Percentiles rank a stretch among this genome's conserved stretches.
phyloP scores from a whole-genome alignment of 2,113 vertebrate genomes.

The Saccopteryx leptura region DNA sequence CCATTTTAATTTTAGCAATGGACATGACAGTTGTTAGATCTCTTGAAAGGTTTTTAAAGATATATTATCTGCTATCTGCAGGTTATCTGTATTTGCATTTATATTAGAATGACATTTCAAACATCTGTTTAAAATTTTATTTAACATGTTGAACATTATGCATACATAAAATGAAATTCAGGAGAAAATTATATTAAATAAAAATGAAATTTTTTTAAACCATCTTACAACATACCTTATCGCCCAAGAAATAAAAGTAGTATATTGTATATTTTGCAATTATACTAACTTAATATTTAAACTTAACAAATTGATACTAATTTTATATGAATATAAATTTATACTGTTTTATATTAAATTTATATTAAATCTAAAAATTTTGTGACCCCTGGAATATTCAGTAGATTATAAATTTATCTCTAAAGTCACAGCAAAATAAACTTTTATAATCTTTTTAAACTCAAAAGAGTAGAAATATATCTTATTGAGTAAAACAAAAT shows the following conservation, averaged over 20 bases:
- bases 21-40: neutral
- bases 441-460: neutral
- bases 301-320: neutral
- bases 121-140: neutral
- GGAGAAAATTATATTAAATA: neutral
- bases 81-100: slow-evolving; percentile 4
- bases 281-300: neutral
- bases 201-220: neutral
- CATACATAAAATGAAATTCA: neutral
- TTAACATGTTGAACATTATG: neutral
- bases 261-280: neutral
- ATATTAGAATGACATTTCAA: neutral
- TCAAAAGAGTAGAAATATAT: neutral
- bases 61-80: neutral
- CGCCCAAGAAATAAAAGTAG: neutral
- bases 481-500: neutral
- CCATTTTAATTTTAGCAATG: slow-evolving; percentile 18
- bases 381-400: slow-evolving; percentile 35
- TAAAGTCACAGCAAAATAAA: neutral
- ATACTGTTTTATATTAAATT: neutral
- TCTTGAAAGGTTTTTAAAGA: slow-evolving; percentile 17
- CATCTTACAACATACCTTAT: neutral
- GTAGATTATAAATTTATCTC: neutral
- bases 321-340: neutral
- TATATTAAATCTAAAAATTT: neutral